Percentiles rank a stretch among this genome's conserved stretches.
phyloP scores from a whole-genome alignment of 2,113 vertebrate genomes.

The Anas platyrhynchos region DNA sequence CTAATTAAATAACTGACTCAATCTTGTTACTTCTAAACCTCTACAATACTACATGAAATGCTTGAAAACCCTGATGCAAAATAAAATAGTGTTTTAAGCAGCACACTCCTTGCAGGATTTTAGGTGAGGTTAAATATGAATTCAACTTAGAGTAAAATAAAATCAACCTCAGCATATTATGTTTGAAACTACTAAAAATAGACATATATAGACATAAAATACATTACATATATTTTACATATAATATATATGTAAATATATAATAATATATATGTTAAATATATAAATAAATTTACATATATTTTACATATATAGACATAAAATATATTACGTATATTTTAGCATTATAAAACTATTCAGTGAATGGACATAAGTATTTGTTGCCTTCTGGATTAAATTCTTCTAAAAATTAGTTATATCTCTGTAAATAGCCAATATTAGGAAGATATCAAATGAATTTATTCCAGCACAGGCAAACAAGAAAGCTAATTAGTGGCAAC shows the following conservation, averaged over 20 bases:
- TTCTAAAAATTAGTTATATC: slow-evolving; percentile 33
- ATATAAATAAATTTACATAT: no score
- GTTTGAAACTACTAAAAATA: not conserved
- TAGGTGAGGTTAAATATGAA: not conserved
- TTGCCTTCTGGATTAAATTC: slow-evolving; percentile 3
- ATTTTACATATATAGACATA: no score
- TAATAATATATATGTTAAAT: no score
- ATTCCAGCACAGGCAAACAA: slow-evolving; percentile 67
- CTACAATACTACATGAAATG: not conserved
- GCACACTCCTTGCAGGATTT: not conserved
- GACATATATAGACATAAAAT: no score
- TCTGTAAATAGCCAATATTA: slow-evolving; percentile 67
- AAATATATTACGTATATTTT: not conserved
- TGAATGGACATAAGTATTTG: not conserved
- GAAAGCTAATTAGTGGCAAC: slow-evolving; percentile 76
- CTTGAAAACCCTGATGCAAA: not conserved
- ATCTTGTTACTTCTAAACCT: not conserved
- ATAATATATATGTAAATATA: no score
- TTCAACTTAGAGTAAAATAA: not conserved
- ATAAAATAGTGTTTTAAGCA: not conserved
- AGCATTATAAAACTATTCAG: slow-evolving; percentile 6
- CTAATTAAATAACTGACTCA: not conserved
- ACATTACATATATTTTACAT: not conserved
- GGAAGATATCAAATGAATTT: slow-evolving; percentile 57
- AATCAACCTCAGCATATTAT: not conserved